Evolutionary conservation across 2,888 invertebrate genomes (phyloP), one percentile per base, ranked within the genome.

Genomic region (Encarsia formosa): DNA sequence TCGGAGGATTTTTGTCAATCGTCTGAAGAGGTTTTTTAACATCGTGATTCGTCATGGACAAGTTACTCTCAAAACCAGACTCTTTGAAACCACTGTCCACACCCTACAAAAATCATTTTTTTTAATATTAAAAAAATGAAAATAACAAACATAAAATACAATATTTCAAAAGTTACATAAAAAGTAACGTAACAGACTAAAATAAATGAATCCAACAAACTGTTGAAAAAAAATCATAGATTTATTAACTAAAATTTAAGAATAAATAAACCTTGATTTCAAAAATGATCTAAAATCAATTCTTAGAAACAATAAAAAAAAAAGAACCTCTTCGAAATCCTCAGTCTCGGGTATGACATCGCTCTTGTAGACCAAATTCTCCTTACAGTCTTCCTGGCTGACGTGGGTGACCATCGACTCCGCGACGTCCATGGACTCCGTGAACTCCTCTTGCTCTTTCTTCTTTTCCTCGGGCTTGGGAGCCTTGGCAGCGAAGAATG

Each of bases 401-500:
- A 54, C 13, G 24, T 59, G 56, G 18, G 32, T 42, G 15, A 49
- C 39, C 41, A 48, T 55, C 13, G 49, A 42, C 49, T 59, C 38
- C 44, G 53, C 20, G 19, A 57, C 42, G 3, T 50, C 40, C 16
- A 35, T 40, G 13, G 40, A 11, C 13, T 49, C 34, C 2, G 3
- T 8, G 4, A 3, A 19, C 4, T 22, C 22, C 16, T 4, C 13
- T 38, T 38, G 2, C 13, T 19, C 6, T 13, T 29, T 48, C 46
- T 29, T 40, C 31, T 22, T n/a, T n/a, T 47, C 22, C 19, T 35
- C 15, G 4, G 20, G 4, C 4, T 37, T 5, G 37, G 6, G 19
- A 8, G 13, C 11, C 8, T 5, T 35, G 8, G 15, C 19, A 11
- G 24, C 24, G 49, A 73, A 73, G 54, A 68, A 73, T 66, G 68